phyloP scores from a whole-genome alignment of 2,113 vertebrate genomes.

The Gulo gulo region DNA sequence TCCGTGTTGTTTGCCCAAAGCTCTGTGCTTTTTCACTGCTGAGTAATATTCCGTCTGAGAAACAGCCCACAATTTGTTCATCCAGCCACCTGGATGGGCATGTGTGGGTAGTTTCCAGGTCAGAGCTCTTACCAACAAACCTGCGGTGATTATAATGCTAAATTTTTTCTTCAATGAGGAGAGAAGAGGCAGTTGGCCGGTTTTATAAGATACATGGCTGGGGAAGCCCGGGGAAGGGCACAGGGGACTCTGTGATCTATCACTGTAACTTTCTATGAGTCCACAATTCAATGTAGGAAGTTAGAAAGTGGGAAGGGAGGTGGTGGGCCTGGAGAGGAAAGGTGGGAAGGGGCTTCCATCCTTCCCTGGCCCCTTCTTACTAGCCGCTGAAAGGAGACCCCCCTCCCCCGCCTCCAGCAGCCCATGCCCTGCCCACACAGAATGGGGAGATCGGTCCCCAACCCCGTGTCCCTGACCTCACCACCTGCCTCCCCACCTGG shows the following conservation, averaged over 20 bases:
- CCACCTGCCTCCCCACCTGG: neutral
- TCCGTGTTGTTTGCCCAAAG: accelerated
- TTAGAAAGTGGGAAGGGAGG: neutral
- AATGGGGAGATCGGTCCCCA: neutral
- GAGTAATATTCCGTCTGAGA: neutral
- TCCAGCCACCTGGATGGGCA: neutral
- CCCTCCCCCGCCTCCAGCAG: neutral
- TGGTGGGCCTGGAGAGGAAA: neutral
- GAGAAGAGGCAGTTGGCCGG: neutral
- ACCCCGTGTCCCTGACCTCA: neutral
- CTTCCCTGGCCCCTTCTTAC: neutral
- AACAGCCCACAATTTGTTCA: neutral
- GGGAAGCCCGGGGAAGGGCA: neutral
- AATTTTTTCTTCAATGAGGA: neutral
- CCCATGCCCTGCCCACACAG: neutral
- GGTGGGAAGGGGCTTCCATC: neutral
- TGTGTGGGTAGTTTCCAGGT: neutral
- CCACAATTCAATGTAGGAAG: neutral
- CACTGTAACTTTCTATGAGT: neutral
- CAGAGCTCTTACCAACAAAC: neutral
- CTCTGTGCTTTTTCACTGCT: neutral
- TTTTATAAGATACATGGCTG: neutral
- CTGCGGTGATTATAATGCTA: neutral
- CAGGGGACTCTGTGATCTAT: neutral
- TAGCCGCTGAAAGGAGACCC: neutral